Evolutionary conservation across 2,113 vertebrate genomes (phyloP).

Genomic region (Callorhinus ursinus): DNA sequence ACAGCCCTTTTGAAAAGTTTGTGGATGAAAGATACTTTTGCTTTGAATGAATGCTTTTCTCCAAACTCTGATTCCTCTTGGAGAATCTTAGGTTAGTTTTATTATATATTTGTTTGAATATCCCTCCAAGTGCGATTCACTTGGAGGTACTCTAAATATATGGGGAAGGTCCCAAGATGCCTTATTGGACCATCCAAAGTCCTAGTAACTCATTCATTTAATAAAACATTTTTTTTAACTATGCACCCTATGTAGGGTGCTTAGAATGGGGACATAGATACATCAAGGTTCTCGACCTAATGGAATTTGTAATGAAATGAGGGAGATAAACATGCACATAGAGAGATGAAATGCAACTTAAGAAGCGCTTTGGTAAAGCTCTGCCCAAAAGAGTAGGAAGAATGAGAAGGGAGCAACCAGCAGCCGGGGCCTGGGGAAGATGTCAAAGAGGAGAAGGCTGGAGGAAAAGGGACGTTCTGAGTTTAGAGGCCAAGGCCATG

Average conservation of each 20-base stretch:
- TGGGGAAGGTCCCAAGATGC: neutral
- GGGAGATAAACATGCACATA: neutral
- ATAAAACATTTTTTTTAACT: neutral
- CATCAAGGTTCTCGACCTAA: neutral
- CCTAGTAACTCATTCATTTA: neutral
- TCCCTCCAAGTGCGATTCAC: neutral
- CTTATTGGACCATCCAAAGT: neutral
- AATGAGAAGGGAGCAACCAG: neutral
- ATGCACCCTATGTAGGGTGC: neutral
- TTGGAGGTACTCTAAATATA: neutral
- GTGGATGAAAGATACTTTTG: neutral
- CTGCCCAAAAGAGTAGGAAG: neutral
- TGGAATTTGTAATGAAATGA: neutral
- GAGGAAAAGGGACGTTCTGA: neutral
- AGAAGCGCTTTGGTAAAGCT: neutral
- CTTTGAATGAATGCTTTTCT: neutral
- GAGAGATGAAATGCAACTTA: neutral
- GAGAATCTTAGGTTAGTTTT: neutral
- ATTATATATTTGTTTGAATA: neutral
- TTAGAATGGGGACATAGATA: neutral
- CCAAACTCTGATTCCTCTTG: neutral
- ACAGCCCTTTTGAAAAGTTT: neutral
- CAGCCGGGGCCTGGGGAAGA: neutral
- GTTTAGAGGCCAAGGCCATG: neutral
- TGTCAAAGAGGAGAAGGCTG: neutral